Percentiles rank a stretch among this genome's conserved stretches.
Evolutionary conservation across 2,888 invertebrate genomes (phyloP).

Genomic region (Agrochola macilenta): DNA sequence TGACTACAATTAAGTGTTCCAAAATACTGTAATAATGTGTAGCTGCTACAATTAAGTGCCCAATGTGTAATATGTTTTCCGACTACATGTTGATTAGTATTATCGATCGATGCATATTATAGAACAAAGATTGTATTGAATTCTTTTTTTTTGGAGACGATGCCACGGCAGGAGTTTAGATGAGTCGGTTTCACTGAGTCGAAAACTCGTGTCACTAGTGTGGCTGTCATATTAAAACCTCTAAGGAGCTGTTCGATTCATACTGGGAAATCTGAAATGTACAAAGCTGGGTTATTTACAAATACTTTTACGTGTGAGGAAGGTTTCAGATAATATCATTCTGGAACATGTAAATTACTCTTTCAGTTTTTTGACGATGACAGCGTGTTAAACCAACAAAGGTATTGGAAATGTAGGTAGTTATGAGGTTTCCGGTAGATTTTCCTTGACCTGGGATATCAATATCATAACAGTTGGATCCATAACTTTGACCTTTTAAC

Average conservation of each 20-base stretch:
- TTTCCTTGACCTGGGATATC: too few species aligned
- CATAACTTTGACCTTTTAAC: too few species aligned
- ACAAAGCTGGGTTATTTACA: neutral
- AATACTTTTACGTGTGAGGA: neutral
- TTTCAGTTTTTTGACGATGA: neutral
- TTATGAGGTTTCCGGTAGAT: too few species aligned
- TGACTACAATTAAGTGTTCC: neutral
- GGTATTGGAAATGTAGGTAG: neutral
- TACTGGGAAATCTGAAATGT: neutral
- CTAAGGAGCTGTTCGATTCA: neutral
- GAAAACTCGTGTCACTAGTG: neutral
- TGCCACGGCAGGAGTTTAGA: slow-evolving; percentile 7
- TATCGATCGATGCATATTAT: too few species aligned
- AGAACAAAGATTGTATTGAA: neutral
- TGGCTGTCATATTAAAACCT: neutral
- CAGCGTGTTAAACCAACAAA: neutral
- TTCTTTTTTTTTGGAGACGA: neutral
- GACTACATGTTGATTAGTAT: too few species aligned
- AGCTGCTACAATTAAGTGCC: neutral
- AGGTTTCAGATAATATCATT: neutral
- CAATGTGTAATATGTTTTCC: neutral
- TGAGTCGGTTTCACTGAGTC: slow-evolving; percentile 1
- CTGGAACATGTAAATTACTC: neutral
- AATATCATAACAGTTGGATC: too few species aligned
- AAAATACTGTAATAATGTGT: too few species aligned